phyloP scores from a whole-genome alignment of 2,113 vertebrate genomes.

The Excalfactoria chinensis region DNA sequence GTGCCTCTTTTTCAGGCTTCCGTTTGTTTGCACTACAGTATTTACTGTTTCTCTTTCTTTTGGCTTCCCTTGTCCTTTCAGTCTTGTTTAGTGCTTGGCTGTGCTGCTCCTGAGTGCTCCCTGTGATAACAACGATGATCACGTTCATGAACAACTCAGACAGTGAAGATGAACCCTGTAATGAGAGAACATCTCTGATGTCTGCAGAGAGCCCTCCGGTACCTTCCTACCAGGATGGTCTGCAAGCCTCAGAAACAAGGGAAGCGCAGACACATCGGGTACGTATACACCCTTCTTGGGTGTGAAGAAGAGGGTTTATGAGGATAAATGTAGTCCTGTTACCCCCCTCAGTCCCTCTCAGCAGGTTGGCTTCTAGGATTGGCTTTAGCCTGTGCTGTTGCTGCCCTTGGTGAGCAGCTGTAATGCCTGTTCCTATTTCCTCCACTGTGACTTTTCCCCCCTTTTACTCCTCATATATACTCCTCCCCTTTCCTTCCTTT shows the following conservation, averaged over 20 bases:
- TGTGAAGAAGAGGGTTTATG: not conserved
- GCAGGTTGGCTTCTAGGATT: not conserved
- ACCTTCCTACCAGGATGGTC: conserved; percentile 81
- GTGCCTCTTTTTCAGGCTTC: not conserved
- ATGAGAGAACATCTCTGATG: conserved; percentile 92
- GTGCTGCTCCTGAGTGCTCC: not conserved
- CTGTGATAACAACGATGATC: conserved; percentile 61
- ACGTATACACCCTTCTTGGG: not conserved
- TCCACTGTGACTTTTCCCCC: not conserved
- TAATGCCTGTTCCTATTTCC: not conserved
- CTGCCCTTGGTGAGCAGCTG: not conserved
- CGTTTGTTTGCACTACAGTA: not conserved
- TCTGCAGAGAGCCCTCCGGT: conserved; percentile 83
- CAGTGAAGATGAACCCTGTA: conserved; percentile 91
- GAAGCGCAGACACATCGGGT: conserved; percentile 76
- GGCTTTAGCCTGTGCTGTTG: not conserved
- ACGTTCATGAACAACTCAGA: conserved; percentile 89
- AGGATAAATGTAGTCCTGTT: not conserved
- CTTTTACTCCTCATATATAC: not conserved
- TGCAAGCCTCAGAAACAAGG: conserved; percentile 43
- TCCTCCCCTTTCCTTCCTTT: conserved; percentile 42
- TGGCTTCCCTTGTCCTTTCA: not conserved
- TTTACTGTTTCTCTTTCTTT: not conserved
- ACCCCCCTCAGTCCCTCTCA: not conserved
- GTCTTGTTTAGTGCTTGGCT: not conserved